Base-by-base conservation (phyloP, 2,113 vertebrate species). In the Cryptotis parvus region DNA sequence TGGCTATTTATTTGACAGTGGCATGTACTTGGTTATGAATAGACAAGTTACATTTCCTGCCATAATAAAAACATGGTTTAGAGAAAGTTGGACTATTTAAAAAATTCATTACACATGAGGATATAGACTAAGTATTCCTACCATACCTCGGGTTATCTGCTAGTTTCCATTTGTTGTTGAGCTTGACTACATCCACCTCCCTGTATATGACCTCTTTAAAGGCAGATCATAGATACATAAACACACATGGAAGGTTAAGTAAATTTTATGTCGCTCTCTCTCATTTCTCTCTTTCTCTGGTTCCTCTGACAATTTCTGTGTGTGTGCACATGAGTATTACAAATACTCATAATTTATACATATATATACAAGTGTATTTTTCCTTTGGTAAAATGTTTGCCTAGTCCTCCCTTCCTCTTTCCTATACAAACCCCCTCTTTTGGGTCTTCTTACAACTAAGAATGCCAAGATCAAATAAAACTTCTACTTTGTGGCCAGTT, bases 1-100 rank as follows among this genome's bases (percentile, higher is more conserved):
- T 33, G 55, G 9, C 68, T 63, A 1, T n/a, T 12, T 79, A n/a
- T 4, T 10, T 31, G 49, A 85, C 5, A 18, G 18, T 52, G 22
- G 29, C 33, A 18, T 68, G 1, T 66, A 9, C 29, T 65, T 63
- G 18, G 22, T 8, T 77, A 27, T 75, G 7, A 73, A 69, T 33
- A 73, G 63, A 61, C 15, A 87, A 43, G 9, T n/a, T 72, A 14
- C 0, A 68, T 37, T 27, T 4, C 11, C n/a, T 77, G 1, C 5
- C 4, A 26, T 76, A 2, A 31, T 82, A 31, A n/a, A 88, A 73
- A 84, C 1, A 55, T 89, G 27, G 0, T 61, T 12, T 43, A 78
- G 31, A 68, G 29, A 80, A 11, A 85, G 9, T 87, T 55, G 77
- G 87, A 68, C 61, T 84, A 87, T 27, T 85, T 24, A 55, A 66